phyloP scores from a whole-genome alignment of 2,797 vertebrate species.

The Eidolon dupreanum region DNA sequence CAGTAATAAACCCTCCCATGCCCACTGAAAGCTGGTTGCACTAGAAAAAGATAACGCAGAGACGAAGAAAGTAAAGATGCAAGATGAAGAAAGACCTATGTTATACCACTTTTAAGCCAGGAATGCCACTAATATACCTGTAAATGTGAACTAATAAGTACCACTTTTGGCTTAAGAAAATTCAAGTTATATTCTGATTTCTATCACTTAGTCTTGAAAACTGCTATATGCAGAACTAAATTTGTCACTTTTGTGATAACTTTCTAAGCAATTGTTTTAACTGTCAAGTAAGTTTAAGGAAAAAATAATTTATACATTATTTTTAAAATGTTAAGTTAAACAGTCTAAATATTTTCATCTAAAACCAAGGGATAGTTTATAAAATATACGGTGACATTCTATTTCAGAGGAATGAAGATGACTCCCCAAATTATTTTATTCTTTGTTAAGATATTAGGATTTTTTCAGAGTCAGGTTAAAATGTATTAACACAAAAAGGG shows the following conservation, averaged over 20 bases:
- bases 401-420: conserved; percentile 17
- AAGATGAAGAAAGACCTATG: neutral
- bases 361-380: conserved; percentile 12
- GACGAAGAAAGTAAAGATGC: neutral
- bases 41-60: neutral
- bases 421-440: neutral
- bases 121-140: neutral
- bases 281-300: neutral
- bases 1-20: neutral
- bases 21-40: neutral
- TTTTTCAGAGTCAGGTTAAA: conserved; percentile 24
- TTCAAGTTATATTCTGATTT: neutral
- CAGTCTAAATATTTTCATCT: neutral
- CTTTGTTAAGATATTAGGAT: conserved; percentile 7
- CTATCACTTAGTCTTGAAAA: neutral
- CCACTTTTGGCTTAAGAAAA: neutral
- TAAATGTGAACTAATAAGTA: neutral
- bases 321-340: neutral
- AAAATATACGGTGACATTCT: neutral
- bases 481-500: conserved; percentile 42
- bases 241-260: neutral
- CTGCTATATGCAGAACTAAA: neutral
- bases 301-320: neutral
- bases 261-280: neutral
- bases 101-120: neutral